Evolutionary conservation across 2,113 vertebrate genomes (phyloP).

Genomic region (Naja naja): DNA sequence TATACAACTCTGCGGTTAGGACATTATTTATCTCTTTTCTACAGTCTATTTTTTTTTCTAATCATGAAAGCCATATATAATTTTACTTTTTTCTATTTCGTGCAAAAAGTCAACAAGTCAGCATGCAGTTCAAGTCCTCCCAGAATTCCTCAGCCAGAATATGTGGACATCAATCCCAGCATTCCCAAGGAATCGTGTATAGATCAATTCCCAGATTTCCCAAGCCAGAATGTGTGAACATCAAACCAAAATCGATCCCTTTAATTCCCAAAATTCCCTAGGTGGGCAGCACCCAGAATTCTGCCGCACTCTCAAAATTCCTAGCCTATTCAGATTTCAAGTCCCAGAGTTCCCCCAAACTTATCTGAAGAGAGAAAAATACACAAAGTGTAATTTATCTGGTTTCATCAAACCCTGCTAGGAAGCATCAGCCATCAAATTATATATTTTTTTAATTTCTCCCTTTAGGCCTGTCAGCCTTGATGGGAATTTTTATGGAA

Average conservation of each 20-base stretch:
- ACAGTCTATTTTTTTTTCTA: background rate
- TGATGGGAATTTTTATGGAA: background rate
- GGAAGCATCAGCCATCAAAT: background rate
- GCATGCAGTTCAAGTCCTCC: background rate
- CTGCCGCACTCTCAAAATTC: background rate
- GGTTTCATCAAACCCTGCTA: background rate
- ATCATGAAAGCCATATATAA: background rate
- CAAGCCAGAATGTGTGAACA: background rate
- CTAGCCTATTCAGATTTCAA: background rate
- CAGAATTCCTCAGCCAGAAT: too few relatives aligned
- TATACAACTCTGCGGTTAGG: background rate
- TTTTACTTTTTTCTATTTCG: background rate
- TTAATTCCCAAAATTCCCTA: background rate
- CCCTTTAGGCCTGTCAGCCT: background rate
- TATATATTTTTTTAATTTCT: background rate
- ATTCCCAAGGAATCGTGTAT: too few relatives aligned
- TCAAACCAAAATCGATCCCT: background rate
- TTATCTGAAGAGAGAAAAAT: background rate
- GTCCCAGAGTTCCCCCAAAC: background rate
- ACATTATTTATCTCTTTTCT: background rate
- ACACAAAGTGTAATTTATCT: background rate
- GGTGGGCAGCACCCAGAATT: background rate
- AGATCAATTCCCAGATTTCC: background rate
- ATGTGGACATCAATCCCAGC: too few relatives aligned
- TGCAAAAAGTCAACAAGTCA: background rate